Evolutionary conservation across 2,113 vertebrate genomes (phyloP).

Genomic region (Lophotis ruficrista): DNA sequence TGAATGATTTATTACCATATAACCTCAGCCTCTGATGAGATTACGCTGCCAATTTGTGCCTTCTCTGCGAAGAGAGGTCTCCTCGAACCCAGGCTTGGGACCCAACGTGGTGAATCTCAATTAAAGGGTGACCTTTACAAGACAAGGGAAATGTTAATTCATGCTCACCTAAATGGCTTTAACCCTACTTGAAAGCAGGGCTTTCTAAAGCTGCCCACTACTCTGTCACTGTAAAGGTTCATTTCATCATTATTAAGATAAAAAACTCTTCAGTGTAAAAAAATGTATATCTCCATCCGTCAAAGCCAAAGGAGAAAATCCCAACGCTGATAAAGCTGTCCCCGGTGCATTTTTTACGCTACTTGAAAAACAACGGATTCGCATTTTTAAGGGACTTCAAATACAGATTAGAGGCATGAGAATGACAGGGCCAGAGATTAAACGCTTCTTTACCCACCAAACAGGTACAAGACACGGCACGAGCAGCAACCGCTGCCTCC

Average conservation of each 20-base stretch:
- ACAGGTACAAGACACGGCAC: background rate
- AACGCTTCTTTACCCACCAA: slow-evolving; percentile 14
- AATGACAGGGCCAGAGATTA: slow-evolving; percentile 49
- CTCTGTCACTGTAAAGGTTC: background rate
- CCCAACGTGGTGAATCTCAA: slow-evolving; percentile 19
- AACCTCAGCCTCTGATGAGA: slow-evolving; percentile 38
- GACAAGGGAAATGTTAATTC: slow-evolving; percentile 55
- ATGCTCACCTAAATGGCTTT: slow-evolving; percentile 20
- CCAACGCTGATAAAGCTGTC: background rate
- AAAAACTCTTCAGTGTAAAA: background rate
- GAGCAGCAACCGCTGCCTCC: background rate
- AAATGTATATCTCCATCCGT: background rate
- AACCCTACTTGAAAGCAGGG: background rate
- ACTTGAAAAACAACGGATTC: background rate
- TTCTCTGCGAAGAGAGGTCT: background rate
- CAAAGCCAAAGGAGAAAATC: background rate
- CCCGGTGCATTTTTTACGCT: background rate
- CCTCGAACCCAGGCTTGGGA: background rate
- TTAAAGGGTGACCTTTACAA: slow-evolving; percentile 58
- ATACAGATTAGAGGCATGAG: background rate
- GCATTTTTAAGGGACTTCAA: background rate
- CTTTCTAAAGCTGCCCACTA: background rate
- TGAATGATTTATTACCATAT: slow-evolving; percentile 56
- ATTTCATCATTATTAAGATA: background rate
- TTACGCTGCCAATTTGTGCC: slow-evolving; percentile 50